A percentile compares a stretch with the other conserved stretches of the same genome.
Evolutionary conservation across 2,888 invertebrate species (phyloP).

Genomic region (Galeruca laticollis): DNA sequence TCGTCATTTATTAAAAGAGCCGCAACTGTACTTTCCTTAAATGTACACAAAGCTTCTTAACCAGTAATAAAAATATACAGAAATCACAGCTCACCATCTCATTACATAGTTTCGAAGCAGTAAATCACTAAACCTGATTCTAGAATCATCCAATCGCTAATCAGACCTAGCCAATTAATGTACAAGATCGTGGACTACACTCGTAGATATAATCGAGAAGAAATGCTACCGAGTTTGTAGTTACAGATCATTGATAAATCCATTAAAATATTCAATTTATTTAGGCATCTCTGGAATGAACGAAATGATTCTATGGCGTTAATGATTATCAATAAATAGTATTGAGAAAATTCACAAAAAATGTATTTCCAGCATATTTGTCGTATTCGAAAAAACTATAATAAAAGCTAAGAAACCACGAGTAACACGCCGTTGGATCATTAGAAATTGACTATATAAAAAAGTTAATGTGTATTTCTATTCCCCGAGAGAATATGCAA

Average conservation of each 20-base stretch:
- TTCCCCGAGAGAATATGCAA: no score
- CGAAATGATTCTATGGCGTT: background rate
- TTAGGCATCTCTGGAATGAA: background rate
- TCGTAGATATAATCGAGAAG: slow-evolving; percentile 43
- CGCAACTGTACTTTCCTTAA: slow-evolving; percentile 35
- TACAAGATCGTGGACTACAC: slow-evolving; percentile 57
- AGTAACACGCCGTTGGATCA: no score
- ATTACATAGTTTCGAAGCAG: slow-evolving; percentile 49
- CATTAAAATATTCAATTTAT: slow-evolving; percentile 25
- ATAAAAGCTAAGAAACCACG: no score
- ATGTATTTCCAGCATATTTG: no score
- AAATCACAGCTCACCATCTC: slow-evolving; percentile 51
- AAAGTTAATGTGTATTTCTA: no score
- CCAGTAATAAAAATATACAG: slow-evolving; percentile 40
- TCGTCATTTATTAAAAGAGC: background rate
- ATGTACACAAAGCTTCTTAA: slow-evolving; percentile 44
- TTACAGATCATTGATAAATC: slow-evolving; percentile 27
- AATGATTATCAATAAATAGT: background rate
- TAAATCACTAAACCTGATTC: slow-evolving; percentile 51
- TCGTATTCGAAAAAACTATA: background rate
- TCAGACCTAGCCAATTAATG: slow-evolving; percentile 62
- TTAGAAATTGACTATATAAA: no score
- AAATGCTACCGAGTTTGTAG: slow-evolving; percentile 22
- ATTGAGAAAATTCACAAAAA: background rate
- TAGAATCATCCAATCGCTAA: slow-evolving; percentile 55